These are phyloP conservation scores for Eupithecia tripunctaria DNA, from an alignment of 2,888 invertebrate species.

Conservation along the genomic window DNA sequence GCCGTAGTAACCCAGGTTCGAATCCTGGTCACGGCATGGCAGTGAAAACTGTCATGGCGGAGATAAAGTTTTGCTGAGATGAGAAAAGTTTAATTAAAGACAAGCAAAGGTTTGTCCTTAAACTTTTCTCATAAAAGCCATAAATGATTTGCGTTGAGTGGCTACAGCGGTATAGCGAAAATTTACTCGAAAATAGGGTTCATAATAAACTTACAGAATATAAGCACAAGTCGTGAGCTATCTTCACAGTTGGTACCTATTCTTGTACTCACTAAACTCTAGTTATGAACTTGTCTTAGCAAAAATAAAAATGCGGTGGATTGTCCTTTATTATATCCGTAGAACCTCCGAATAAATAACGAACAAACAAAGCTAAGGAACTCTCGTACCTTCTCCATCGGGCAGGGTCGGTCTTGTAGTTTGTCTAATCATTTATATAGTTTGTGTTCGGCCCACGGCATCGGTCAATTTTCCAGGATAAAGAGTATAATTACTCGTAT, in stretches of 20 bases:
- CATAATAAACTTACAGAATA: neutral
- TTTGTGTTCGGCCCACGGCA: neutral
- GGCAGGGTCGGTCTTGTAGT: neutral
- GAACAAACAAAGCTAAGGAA: neutral
- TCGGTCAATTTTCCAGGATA: neutral
- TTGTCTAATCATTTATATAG: neutral
- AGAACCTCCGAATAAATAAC: neutral
- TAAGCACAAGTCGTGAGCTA: neutral
- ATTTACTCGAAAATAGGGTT: neutral
- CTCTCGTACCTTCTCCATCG: neutral
- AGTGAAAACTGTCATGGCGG: constrained; percentile 53
- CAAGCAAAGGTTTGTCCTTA: too few species aligned
- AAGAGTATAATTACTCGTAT: neutral
- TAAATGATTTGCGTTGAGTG: neutral
- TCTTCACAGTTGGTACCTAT: too few species aligned
- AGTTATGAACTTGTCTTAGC: neutral
- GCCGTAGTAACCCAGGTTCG: constrained; percentile 91
- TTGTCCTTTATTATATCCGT: neutral
- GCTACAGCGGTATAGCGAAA: neutral
- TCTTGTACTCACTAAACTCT: neutral
- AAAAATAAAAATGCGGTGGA: neutral
- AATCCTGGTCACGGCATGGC: constrained; percentile 81
- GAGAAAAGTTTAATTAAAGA: constrained; percentile 12
- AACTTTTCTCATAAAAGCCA: too few species aligned
- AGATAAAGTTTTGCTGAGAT: constrained; percentile 36